Evolutionary conservation across 2,888 invertebrate genomes (phyloP), one percentile per base, ranked within the genome.

Genomic region (Loripinus fragilis): DNA sequence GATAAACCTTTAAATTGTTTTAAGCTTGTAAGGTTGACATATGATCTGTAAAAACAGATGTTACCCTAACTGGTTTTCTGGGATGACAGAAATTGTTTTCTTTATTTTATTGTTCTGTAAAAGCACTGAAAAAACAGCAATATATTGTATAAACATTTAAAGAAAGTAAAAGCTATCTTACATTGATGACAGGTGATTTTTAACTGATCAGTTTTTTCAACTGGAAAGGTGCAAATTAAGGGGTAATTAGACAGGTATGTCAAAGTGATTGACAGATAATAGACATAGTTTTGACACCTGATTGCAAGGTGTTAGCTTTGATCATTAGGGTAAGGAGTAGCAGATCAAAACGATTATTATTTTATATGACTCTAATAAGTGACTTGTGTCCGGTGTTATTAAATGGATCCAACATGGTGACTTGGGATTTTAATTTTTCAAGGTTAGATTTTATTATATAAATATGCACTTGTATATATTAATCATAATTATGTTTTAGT

Each of bases 211-310:
- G 20, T 60, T 12, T n/a, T 60, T 60, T 60, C 17, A 3, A 10
- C 10, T 5, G 12, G 8, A 60, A 60, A 60, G 33, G 76, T 48
- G 64, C 64, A 60, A 33, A 41, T 72, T 68, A 28, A 42, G 30
- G 25, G 5, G 41, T 72, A 69, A 76, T 76, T 72, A 76, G 28
- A 1, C 20, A 38, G 72, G 76, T 41, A 76, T 78, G 70, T 67
- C 15, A 23, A 42, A 33, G 23, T 71, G 25, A 71, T 48, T 74
- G 78, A 55, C 74, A 74, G 60, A 10, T 42, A 45, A 60, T 70
- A 74, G 74, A 65, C 74, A 78, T 50, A 65, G 28, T n/a, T 74
- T 33, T 60, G 60, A 60, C 60, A 60, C 60, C 60, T 60, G 52
- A 52, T 25, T 52, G 23, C 52, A 52, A 52, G 25, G 25, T 52